Evolutionary conservation across 2,797 vertebrate species (phyloP), one percentile per base, ranked within the genome.

Genomic region (Tenualosa ilisha): DNA sequence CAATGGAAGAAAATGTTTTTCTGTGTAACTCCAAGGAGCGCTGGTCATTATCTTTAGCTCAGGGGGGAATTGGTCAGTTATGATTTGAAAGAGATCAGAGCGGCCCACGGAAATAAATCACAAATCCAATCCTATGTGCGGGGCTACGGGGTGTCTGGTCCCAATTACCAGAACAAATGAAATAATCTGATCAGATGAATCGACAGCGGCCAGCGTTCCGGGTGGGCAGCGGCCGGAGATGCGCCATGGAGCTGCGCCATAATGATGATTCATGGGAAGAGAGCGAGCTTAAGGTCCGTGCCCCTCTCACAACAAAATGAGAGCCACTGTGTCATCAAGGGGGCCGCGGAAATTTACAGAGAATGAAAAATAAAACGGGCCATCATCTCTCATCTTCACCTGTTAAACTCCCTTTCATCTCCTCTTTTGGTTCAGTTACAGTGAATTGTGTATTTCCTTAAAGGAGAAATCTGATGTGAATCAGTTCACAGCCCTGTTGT

Each of bases 221-320:
- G 61, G 43, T 88, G 84, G 85, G 24, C 75, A 24, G 37, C 72
- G 61, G 20, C 83, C 61, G 59, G 81, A 88, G 72, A 84, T 40
- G 72, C 31, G 13, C 81, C 56, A 86, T 26, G 85, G 86, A 89
- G n/a, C 54, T 86, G 83, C 8, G 24, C 59, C 24, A 46, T 89
- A 87, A 87, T 89, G 85, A 86, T 89, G 85, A 83, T 89, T 59
- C 51, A 82, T 83, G 49, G 7, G 11, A 53, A 43, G 37, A 68
- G 84, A 53, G 50, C 65, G 54, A 53, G 68, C 61, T 81, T 84
- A 2, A 81, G 51, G 22, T 81, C 84, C 82, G 65, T 22, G 51
- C 82, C 84, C 63, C 15, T 68, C 63, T 31, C 26, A 7, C 24
- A 24, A 26, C 63, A 49, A 13, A 68, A 68, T 3, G n/a, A 68